Base-by-base conservation (phyloP, 2,113 vertebrate genomes). In the Misgurnus mizolepis region DNA sequence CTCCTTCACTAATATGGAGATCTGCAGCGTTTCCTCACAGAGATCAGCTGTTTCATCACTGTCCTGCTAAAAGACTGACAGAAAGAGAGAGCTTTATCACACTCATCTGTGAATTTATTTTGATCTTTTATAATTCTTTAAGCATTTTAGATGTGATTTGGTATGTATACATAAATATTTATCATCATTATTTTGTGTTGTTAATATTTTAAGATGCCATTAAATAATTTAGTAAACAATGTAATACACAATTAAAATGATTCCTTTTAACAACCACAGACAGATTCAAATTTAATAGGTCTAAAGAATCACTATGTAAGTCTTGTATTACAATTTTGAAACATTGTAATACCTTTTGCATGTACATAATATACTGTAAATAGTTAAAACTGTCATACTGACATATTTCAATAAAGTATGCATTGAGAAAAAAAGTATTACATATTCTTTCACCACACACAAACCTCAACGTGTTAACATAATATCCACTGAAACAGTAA, bases 1-100 rank as follows among this genome's bases (percentile, higher is more conserved):
- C 88, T 97, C 96, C 3, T 98, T 97, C 91, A 98, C 96, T 88
- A 98, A 98, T 88, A 94, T 98, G 92, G 97, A 99, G 92, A 96
- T 98, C 89, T 96, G 96, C 60, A 98, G 97, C 73, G 92, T 98
- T 88, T 96, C 96, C 45, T 98, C 96, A 39, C 96, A 95, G 86
- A 92, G 84, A 80, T 98, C 96, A 69, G 94, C 95, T 78, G 91
- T 98, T 80, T 98, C 97, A 82, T 93, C 95, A 0, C 91, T 98
- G 83, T 96, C 96, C 72, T 94, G 93, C 14, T 97, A 92, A 96
- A 87, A 39, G 41, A 81, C n/a, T 12, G 56, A 68, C 12, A 70
- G 9, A 76, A 6, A 74, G 18, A 68, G 43, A 50, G 39, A 69
- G 55, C 12, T 27, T 8, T 5, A 50, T n/a, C 58, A 47, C 34